Evolutionary conservation across 2,797 vertebrate species (phyloP).

Genomic region (Uromys caudimaculatus): DNA sequence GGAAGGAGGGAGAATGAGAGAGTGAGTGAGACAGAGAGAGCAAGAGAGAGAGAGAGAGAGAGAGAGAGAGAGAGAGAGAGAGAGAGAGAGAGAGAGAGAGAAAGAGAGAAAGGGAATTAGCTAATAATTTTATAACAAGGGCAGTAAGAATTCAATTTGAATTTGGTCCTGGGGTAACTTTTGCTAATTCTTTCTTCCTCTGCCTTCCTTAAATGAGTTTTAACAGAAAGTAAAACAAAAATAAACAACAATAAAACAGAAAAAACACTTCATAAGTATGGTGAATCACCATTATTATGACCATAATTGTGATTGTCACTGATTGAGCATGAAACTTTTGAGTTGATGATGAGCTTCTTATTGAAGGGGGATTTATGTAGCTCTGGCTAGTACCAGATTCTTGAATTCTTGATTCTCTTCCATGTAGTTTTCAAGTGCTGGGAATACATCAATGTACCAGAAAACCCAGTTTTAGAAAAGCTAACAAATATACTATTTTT

Average conservation of each 20-base stretch:
- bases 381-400: neutral
- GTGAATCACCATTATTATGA: neutral
- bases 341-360: neutral
- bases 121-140: neutral
- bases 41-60: neutral
- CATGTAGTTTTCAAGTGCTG: neutral
- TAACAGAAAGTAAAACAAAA: conserved; percentile 4
- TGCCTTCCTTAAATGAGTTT: neutral
- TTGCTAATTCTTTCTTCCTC: neutral
- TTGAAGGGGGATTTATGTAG: neutral
- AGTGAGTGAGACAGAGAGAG: neutral
- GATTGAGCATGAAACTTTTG: neutral
- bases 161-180: neutral
- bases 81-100: neutral
- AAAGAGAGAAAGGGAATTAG: too few species aligned
- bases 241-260: neutral
- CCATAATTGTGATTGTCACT: neutral
- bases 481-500: neutral
- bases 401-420: neutral
- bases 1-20: too few species aligned
- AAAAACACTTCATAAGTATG: neutral
- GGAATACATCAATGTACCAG: neutral
- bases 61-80: neutral
- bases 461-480: neutral
- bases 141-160: neutral